phyloP scores from a whole-genome alignment of 2,113 vertebrate species.

The Galeopterus variegatus region DNA sequence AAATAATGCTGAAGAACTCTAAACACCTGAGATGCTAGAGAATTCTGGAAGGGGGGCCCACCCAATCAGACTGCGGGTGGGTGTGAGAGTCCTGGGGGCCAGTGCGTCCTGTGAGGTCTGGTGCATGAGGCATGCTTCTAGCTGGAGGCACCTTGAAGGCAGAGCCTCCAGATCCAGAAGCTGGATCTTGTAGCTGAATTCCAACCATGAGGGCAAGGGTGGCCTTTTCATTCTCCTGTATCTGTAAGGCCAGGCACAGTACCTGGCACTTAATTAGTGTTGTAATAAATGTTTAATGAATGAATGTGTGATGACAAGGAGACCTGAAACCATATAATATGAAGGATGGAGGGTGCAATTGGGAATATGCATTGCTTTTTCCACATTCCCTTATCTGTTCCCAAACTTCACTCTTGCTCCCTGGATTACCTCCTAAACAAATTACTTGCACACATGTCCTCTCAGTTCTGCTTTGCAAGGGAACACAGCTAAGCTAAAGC shows the following conservation, averaged over 20 bases:
- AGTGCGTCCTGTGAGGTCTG: not conserved
- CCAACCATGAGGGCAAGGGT: not conserved
- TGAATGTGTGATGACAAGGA: not conserved
- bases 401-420: not conserved
- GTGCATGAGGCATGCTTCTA: not conserved
- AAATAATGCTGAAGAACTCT: conserved; percentile 12
- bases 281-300: not conserved
- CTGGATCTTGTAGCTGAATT: not conserved
- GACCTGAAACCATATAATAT: not conserved
- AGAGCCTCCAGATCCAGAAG: not conserved
- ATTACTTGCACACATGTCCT: not conserved
- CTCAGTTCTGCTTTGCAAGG: not conserved
- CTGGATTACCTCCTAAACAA: not conserved
- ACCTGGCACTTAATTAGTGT: not conserved
- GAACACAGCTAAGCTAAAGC: not conserved
- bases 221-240: not conserved
- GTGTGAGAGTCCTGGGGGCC: not conserved
- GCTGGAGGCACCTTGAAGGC: not conserved
- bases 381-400: not conserved
- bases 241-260: not conserved
- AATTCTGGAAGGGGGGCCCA: not conserved
- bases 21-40: not conserved
- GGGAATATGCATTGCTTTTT: not conserved
- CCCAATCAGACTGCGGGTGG: not conserved
- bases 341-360: not conserved